Percentiles rank a stretch among this genome's conserved stretches.
Evolutionary conservation across 2,797 vertebrate genomes (phyloP).

Genomic region (Platyrinchus mystaceus): DNA sequence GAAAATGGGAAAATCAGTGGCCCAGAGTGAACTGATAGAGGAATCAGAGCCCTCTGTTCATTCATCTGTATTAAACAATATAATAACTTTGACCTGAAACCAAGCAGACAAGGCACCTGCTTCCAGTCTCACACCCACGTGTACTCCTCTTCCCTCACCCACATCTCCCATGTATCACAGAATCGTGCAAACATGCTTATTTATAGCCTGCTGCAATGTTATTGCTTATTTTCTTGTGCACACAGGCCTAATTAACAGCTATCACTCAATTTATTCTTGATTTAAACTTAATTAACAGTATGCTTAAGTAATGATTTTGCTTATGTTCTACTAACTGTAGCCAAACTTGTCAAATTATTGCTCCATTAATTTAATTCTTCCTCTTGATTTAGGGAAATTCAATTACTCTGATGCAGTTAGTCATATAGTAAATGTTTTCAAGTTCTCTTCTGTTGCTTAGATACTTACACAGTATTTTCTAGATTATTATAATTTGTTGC

Average conservation of each 20-base stretch:
- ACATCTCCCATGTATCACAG: neutral
- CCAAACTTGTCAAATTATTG: slow-evolving; percentile 53
- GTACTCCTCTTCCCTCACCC: neutral
- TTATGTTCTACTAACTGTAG: slow-evolving; percentile 40
- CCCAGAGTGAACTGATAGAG: neutral
- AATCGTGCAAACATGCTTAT: neutral
- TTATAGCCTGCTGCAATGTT: neutral
- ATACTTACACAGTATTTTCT: slow-evolving; percentile 52
- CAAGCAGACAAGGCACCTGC: neutral
- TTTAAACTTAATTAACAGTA: slow-evolving; percentile 66
- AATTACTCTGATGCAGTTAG: slow-evolving; percentile 52
- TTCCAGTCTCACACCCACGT: neutral
- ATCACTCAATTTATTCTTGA: slow-evolving; percentile 61
- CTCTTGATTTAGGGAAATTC: slow-evolving; percentile 59
- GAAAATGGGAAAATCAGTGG: neutral
- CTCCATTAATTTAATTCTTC: slow-evolving; percentile 67
- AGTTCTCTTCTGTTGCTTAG: slow-evolving; percentile 43
- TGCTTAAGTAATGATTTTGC: slow-evolving; percentile 53
- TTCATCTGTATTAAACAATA: neutral
- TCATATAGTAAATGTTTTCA: slow-evolving; percentile 38
- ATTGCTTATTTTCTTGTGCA: slow-evolving; percentile 18
- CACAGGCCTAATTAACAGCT: slow-evolving; percentile 56
- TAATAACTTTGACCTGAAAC: neutral
- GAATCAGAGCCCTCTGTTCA: neutral
- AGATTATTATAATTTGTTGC: slow-evolving; percentile 17